These are phyloP conservation scores for Leguminivora glycinivorella DNA, from an alignment of 1,140 invertebrate genomes.

Conservation along the genomic window DNA sequence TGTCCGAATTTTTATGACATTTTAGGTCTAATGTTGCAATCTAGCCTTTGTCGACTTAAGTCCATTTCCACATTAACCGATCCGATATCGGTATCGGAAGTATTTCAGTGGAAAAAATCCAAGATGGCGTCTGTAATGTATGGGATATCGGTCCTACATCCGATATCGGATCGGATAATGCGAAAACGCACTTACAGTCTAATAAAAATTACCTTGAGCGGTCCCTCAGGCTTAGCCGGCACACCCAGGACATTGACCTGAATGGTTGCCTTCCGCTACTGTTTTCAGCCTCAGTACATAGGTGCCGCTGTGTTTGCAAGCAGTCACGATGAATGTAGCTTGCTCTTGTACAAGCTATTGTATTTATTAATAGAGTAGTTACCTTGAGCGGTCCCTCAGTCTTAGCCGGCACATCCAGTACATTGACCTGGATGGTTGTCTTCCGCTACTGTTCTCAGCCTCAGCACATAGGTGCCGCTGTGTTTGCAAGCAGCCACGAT, in stretches of 20 bases:
- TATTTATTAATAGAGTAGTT: neutral
- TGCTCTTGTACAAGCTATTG: conserved; percentile 75
- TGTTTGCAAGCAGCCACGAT: conserved; percentile 87
- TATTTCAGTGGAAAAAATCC: too few species aligned
- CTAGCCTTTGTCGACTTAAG: too few species aligned
- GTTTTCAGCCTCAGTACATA: conserved; percentile 94
- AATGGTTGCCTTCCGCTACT: conserved; percentile 95
- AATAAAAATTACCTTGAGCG: conserved; percentile 89
- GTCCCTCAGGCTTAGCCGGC: conserved; percentile 94
- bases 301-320: conserved; percentile 85
- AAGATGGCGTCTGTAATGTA: too few species aligned
- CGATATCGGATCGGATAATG: too few species aligned
- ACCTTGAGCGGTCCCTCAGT: conserved; percentile 96
- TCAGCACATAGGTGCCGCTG: conserved; percentile 91
- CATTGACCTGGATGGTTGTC: conserved; percentile 91
- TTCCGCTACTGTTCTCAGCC: conserved; percentile 96
- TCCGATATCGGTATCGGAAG: too few species aligned
- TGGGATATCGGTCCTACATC: too few species aligned
- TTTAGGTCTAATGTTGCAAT: too few species aligned
- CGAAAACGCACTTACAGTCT: too few species aligned
- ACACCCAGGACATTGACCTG: conserved; percentile 92
- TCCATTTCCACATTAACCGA: too few species aligned
- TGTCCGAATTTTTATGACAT: too few species aligned
- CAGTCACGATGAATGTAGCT: conserved; percentile 85
- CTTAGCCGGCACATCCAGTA: conserved; percentile 92